Base-by-base conservation (phyloP, 2,888 invertebrate species). In the Drosophila conformis region DNA sequence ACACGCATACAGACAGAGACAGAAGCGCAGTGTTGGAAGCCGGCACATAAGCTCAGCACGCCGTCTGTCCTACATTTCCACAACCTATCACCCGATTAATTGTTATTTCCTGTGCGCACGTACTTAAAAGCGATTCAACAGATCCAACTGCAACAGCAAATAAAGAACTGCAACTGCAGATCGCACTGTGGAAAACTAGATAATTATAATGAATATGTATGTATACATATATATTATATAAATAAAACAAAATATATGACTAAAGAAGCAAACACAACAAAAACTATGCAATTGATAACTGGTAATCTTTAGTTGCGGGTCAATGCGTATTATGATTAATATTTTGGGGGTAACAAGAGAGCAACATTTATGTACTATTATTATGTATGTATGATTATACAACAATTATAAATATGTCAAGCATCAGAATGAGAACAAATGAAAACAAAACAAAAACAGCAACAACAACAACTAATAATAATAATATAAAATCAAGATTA, bases 31-130 rank as follows among this genome's bases (percentile, higher is more conserved):
- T 63, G 70, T 58, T 57, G 46, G 40, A 63, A 51, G 63, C 56
- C 70, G 51, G 46, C 63, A 73, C 53, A 69, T 46, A 38, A 78
- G 79, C 78, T 78, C 75, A 78, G 77, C 75, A 78, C 75, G 78
- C 72, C 67, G 64, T 75, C 75, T 78, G 78, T 71, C 79, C 78
- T 78, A 68, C 53, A 74, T 64, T 78, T 78, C 72, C 61, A 78
- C 61, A 71, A 74, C 58, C 56, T 40, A 78, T 67, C 58, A 65
- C 58, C 59, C 62, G 63, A 69, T 69, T 52, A 74, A 83, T 80
- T 85, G 84, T 85, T 85, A 85, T 88, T 82, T 83, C 83, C 83
- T 86, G 84, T 86, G 88, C 83, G 83, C 75, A 85, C 86, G 84
- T 85, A 85, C 84, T 85, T 85, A 88, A 87, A 69, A 67, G 58